Conservation (phyloP, 2,797 vertebrate genomes). For the Scleropages formosus region DNA sequence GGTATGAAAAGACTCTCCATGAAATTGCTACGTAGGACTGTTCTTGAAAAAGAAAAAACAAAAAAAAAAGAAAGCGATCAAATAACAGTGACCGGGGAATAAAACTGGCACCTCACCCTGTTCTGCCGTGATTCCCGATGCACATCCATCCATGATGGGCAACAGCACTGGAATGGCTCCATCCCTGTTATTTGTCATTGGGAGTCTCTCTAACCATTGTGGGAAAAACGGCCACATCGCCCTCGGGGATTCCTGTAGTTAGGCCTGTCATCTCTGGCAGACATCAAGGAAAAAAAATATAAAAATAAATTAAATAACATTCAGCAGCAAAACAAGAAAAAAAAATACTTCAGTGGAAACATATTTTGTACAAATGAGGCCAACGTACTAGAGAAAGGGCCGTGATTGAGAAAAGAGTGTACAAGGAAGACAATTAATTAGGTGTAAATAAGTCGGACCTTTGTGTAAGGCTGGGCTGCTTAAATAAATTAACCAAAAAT, state of each 20-base stretch:
- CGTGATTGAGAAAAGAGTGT: conserved; percentile 67
- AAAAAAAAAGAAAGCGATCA: neutral
- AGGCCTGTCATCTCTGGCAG: conserved; percentile 43
- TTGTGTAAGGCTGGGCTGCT: too few relatives aligned
- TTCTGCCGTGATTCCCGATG: conserved; percentile 49
- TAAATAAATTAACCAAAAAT: too few relatives aligned
- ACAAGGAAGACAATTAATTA: conserved; percentile 54
- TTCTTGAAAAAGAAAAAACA: neutral
- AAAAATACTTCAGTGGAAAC: conserved; percentile 62
- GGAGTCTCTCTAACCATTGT: conserved; percentile 56
- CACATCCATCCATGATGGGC: conserved; percentile 47
- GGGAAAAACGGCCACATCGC: conserved; percentile 61
- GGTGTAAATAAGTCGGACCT: too few relatives aligned
- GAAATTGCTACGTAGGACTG: neutral
- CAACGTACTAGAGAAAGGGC: conserved; percentile 59
- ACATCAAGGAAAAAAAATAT: conserved; percentile 25
- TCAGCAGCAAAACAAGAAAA: too few relatives aligned
- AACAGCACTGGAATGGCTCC: conserved; percentile 53
- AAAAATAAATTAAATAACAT: conserved; percentile 36
- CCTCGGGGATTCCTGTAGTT: conserved; percentile 48
- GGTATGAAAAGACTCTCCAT: conserved; percentile 8
- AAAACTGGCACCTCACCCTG: conserved; percentile 35
- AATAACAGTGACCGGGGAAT: conserved; percentile 49
- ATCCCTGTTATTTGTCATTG: conserved; percentile 67
- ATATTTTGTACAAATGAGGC: conserved; percentile 61